Percentiles rank a stretch among this genome's conserved stretches.
These are phyloP conservation scores for Tillus elongatus DNA, from an alignment of 2,888 invertebrate genomes.

Conservation along the genomic window DNA sequence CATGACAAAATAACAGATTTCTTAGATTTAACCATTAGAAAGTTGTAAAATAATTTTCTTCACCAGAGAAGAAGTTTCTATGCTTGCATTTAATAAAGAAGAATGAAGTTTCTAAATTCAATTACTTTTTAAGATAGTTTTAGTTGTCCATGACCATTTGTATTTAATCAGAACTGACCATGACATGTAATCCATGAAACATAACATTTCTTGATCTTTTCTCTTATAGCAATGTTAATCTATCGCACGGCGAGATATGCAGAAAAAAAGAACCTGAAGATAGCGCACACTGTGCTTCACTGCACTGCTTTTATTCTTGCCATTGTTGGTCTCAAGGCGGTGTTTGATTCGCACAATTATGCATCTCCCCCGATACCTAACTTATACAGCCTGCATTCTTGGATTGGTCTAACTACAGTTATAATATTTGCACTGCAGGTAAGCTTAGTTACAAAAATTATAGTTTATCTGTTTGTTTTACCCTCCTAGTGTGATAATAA, in stretches of 20 bases:
- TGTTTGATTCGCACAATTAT: constrained; percentile 71
- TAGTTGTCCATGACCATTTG: too few species aligned
- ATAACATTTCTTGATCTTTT: constrained; percentile 5
- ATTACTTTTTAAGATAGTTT: too few species aligned
- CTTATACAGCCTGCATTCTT: constrained; percentile 69
- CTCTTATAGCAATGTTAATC: constrained; percentile 62
- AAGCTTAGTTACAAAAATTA: constrained; percentile 23
- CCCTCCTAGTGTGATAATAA: too few species aligned
- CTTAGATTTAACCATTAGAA: too few species aligned
- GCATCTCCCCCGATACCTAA: constrained; percentile 52
- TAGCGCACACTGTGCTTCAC: constrained; percentile 64
- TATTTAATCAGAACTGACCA: too few species aligned
- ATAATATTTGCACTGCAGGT: constrained; percentile 66
- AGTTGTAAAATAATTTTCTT: too few species aligned
- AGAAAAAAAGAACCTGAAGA: constrained; percentile 65
- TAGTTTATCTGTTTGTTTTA: too few species aligned
- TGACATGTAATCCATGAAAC: too few species aligned
- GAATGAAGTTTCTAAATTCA: too few species aligned
- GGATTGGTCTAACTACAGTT: constrained; percentile 68
- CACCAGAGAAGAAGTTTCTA: too few species aligned
- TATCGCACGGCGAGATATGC: constrained; percentile 68
- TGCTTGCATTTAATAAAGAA: too few species aligned
- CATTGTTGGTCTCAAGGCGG: constrained; percentile 64
- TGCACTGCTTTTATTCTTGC: constrained; percentile 57
- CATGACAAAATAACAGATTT: too few species aligned